Percentiles rank a stretch among this genome's conserved stretches.
These are phyloP conservation scores for Phthorimaea operculella DNA, from an alignment of 1,140 invertebrate species.

Conservation along the genomic window DNA sequence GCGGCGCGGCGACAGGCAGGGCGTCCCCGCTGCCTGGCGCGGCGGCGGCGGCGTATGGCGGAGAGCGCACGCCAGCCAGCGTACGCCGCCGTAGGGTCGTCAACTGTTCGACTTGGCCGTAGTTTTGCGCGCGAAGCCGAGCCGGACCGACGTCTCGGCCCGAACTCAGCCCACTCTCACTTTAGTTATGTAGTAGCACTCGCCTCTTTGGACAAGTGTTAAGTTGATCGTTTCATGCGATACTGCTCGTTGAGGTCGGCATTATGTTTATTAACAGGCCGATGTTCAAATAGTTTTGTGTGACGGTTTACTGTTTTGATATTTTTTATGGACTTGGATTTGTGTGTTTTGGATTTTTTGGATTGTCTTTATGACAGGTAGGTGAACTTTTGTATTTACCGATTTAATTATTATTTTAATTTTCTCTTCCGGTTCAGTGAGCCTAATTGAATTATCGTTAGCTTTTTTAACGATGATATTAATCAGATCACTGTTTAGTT, in stretches of 20 bases:
- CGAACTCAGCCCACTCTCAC: conserved; percentile 7
- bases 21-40: too few relatives aligned
- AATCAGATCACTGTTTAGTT: too few relatives aligned
- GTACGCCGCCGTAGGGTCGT: conserved; percentile 6
- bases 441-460: too few relatives aligned
- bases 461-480: too few relatives aligned
- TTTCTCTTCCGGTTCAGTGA: too few relatives aligned
- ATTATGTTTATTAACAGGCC: conserved; percentile 62
- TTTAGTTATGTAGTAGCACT: conserved; percentile 37
- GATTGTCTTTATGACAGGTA: conserved; percentile 22
- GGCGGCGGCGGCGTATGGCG: conserved; percentile 24
- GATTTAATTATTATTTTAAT: too few relatives aligned
- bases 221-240: conserved; percentile 64
- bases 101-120: conserved; percentile 11
- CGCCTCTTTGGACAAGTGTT: conserved; percentile 61
- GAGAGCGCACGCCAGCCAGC: conserved; percentile 20
- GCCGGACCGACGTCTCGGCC: conserved; percentile 6
- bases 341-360: conserved; percentile 13
- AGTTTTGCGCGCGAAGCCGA: conserved; percentile 60
- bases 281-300: conserved; percentile 53
- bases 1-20: too few relatives aligned
- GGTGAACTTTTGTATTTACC: not conserved
- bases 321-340: conserved; percentile 22
- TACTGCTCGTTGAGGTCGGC: conserved; percentile 53
- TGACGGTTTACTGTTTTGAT: conserved; percentile 24